These are phyloP conservation scores for Scaptodrosophila lebanonensis DNA, from an alignment of 1,140 invertebrate species.

Conservation along the genomic window DNA sequence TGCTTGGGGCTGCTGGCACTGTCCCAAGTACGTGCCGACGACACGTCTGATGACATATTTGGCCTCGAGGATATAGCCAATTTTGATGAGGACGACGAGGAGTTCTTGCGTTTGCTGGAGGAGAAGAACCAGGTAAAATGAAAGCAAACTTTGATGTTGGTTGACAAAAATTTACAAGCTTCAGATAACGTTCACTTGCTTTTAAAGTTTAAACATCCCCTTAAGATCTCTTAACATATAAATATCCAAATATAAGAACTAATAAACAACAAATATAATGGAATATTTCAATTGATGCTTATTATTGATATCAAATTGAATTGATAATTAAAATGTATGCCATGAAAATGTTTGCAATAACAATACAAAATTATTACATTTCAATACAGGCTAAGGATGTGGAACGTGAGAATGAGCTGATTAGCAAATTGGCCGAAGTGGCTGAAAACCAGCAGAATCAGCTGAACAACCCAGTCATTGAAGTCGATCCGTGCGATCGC, in stretches of 20 bases:
- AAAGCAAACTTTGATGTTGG: too few species aligned
- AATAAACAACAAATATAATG: not conserved
- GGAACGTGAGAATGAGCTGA: constrained; percentile 70
- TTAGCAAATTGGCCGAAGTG: constrained; percentile 46
- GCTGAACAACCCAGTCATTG: constrained; percentile 57
- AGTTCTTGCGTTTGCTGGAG: constrained; percentile 61
- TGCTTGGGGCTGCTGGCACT: constrained; percentile 61
- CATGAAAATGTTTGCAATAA: not conserved
- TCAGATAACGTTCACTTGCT: too few species aligned
- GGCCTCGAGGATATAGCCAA: constrained; percentile 46
- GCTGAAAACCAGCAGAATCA: constrained; percentile 33
- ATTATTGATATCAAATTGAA: not conserved
- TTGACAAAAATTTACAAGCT: too few species aligned
- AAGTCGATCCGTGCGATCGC: constrained; percentile 87
- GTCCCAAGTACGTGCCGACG: constrained; percentile 37
- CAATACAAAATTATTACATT: not conserved
- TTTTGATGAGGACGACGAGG: constrained; percentile 68
- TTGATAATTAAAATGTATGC: too few species aligned
- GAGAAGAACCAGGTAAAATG: constrained; percentile 56
- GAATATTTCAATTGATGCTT: not conserved
- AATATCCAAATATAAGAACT: too few species aligned
- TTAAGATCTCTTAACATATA: too few species aligned
- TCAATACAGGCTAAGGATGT: constrained; percentile 58
- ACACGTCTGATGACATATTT: constrained; percentile 13
- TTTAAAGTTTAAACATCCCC: too few species aligned